Evolutionary conservation across 2,888 invertebrate genomes (phyloP).

Genomic region (Chrysomela aeneicollis): DNA sequence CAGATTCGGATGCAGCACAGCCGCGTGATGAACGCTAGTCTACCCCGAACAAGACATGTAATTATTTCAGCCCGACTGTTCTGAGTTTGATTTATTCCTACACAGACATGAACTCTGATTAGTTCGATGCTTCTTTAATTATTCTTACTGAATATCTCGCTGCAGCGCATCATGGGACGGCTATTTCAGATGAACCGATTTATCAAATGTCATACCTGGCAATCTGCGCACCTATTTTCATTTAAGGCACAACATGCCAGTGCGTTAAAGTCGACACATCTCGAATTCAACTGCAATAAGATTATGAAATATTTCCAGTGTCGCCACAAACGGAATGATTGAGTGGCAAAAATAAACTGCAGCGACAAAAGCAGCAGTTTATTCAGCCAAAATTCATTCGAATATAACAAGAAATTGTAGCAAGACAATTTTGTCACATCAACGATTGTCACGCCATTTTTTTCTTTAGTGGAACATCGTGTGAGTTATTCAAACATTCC

Average conservation of each 20-base stretch:
- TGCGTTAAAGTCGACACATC: slow-evolving; percentile 34
- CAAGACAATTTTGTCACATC: too few relatives aligned
- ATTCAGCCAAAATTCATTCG: slow-evolving; percentile 3
- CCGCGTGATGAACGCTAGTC: slow-evolving; percentile 61
- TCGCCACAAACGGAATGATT: not conserved
- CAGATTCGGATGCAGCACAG: slow-evolving; percentile 61
- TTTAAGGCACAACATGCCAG: slow-evolving; percentile 34
- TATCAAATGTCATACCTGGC: slow-evolving; percentile 54
- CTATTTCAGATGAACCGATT: slow-evolving; percentile 54
- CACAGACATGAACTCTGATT: slow-evolving; percentile 62
- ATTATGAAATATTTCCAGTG: slow-evolving; percentile 31
- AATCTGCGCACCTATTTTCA: slow-evolving; percentile 47
- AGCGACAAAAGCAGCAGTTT: not conserved
- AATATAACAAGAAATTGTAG: not conserved
- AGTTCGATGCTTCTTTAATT: slow-evolving; percentile 64
- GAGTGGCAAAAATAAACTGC: not conserved
- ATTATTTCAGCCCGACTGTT: slow-evolving; percentile 62
- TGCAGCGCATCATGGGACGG: slow-evolving; percentile 50
- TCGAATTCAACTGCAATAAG: slow-evolving; percentile 29
- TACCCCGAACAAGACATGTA: slow-evolving; percentile 62
- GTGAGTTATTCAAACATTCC: too few relatives aligned
- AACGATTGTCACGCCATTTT: too few relatives aligned
- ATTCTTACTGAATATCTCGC: too few relatives aligned
- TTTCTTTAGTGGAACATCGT: too few relatives aligned
- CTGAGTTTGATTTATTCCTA: slow-evolving; percentile 63